Evolutionary conservation across 2,113 vertebrate genomes (phyloP), one percentile per base, ranked within the genome.

Genomic region (Catharus fuscescens): DNA sequence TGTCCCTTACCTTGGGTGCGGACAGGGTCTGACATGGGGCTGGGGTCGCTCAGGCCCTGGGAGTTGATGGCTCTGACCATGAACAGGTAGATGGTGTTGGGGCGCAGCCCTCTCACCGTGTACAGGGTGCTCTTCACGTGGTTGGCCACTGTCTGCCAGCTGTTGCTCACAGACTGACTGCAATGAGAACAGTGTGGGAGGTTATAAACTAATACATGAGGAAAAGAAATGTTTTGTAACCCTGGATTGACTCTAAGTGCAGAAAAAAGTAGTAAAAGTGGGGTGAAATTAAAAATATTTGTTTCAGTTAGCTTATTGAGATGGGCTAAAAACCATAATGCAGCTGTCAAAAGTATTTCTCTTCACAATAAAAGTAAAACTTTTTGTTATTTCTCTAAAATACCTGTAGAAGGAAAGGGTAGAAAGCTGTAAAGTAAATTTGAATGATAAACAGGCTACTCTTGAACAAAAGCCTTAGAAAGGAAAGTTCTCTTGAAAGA

Each of bases 121-220:
- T 98, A 99, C 92, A 99, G 98, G 2, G 98, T 99, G 59, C 97
- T 98, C 98, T 99, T 99, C 82, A 99, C 98, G 1, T 99, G 99
- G 92, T 99, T 99, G 17, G 99, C 99, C 57, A 99, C 99, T 0
- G 99, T 99, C 83, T 99, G 99, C 99, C 99, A 99, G 93, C 99
- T 99, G 86, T 99, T 99, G 98, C 99, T 99, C 98, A 99, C 99
- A 1, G 99, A 99, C 79, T 99, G 99, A 96, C 99, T 99, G 97
- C 91, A 98, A 97, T 1, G 89, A 54, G 38, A 95, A 96, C 34
- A 77, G 45, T 7, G 91, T 61, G 70, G 82, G 84, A 92, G n/a
- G 32, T 73, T 80, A 82, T 1, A 40, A 64, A 64, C 88, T 72
- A 93, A 86, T 10, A 20, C 45, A 56, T 80, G 24, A 28, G 14